phyloP scores from a whole-genome alignment of 2,113 vertebrate species.

The Saccopteryx leptura region DNA sequence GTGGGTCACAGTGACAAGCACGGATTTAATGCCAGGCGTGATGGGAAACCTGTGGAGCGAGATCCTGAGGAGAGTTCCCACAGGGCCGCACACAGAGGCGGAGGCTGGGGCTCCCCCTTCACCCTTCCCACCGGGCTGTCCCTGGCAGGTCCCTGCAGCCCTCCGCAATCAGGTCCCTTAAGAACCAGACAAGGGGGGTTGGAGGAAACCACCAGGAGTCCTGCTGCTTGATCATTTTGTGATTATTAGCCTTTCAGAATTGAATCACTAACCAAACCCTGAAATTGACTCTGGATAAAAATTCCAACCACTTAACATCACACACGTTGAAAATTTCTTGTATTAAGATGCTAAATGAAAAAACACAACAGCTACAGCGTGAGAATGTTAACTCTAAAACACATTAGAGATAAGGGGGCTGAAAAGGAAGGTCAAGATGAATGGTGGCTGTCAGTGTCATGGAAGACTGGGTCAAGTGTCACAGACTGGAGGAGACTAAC shows the following conservation, averaged over 20 bases:
- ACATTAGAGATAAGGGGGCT: neutral
- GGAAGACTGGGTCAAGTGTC: neutral
- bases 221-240: neutral
- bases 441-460: neutral
- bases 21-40: neutral
- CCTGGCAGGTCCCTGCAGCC: neutral
- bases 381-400: neutral
- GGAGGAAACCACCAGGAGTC: neutral
- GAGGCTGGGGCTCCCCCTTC: neutral
- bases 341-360: neutral
- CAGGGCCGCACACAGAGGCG: neutral
- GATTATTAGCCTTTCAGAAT: neutral
- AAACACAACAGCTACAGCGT: neutral
- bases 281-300: neutral
- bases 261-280: conserved; percentile 14
- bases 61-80: neutral
- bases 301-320: neutral
- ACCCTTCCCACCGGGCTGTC: neutral
- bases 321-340: neutral
- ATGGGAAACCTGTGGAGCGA: neutral
- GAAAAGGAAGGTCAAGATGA: neutral
- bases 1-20: neutral
- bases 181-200: neutral
- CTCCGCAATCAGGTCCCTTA: neutral
- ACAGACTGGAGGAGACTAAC: neutral